Percentiles rank a stretch among this genome's conserved stretches.
These are phyloP conservation scores for Phymorhynchus buccinoides DNA, from an alignment of 1,140 invertebrate genomes.

Conservation along the genomic window DNA sequence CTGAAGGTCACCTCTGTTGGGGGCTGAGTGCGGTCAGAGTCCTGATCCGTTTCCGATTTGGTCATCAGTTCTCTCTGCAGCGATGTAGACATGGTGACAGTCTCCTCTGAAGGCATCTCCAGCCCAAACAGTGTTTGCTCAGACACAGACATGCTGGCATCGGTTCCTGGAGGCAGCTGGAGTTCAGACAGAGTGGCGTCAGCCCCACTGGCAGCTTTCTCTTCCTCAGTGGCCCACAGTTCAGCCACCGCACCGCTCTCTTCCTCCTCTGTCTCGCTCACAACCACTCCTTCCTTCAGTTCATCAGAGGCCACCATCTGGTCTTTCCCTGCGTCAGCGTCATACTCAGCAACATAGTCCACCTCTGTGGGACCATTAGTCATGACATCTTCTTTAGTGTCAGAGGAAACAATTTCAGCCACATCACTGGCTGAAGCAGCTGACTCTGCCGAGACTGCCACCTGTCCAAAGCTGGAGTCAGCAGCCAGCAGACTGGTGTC, in stretches of 20 bases:
- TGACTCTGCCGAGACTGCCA: conserved; percentile 43
- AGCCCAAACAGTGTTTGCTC: conserved; percentile 69
- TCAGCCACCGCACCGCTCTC: conserved; percentile 14
- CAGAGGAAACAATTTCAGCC: conserved; percentile 46
- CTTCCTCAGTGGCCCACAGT: conserved; percentile 13
- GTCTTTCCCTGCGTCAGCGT: conserved; percentile 34
- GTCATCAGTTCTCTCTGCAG: conserved; percentile 41
- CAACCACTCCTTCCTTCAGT: not conserved
- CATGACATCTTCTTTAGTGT: conserved; percentile 47
- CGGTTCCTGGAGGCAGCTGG: conserved; percentile 46
- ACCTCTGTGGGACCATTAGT: conserved; percentile 78
- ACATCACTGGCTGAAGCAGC: conserved; percentile 51
- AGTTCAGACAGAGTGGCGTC: conserved; percentile 42
- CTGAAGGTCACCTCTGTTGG: conserved; percentile 46
- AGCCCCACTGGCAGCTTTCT: not conserved
- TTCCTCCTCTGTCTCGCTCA: conserved; percentile 28
- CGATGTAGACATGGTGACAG: conserved; percentile 54
- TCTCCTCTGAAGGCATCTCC: conserved; percentile 69
- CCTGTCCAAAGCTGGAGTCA: conserved; percentile 47
- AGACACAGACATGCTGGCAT: conserved; percentile 54
- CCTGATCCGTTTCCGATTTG: conserved; percentile 35
- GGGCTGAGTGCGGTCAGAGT: conserved; percentile 41
- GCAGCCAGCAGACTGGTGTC: conserved; percentile 57
- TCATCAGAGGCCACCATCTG: conserved; percentile 1
- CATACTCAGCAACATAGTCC: conserved; percentile 74